Evolutionary conservation across 2,888 invertebrate genomes (phyloP), one percentile per base, ranked within the genome.

Genomic region (Ennomos quercinarius): DNA sequence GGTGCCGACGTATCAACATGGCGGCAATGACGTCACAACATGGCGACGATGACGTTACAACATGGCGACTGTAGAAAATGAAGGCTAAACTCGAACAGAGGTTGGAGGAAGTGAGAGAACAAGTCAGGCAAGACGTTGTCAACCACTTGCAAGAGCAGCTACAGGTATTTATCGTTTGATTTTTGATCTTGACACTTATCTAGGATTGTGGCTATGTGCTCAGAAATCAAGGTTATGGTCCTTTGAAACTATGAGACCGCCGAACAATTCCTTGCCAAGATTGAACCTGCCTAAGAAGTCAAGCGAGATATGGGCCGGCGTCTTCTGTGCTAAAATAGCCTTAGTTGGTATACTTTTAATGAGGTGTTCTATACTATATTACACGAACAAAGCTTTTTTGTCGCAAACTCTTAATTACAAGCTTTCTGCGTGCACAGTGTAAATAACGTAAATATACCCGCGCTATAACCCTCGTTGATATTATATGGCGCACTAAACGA

Each of bases 71-170:
- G 66, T 63, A 80, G 80, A 77, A 74, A 67, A 77, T 76, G 79
- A 80, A 82, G 70, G 76, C 65, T 59, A 73, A 75, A 47, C 65
- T 82, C 34, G 73, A 78, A 66, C 64, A 71, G 69, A 73, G 81
- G 17, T 57, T 83, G n/a, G 80, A 84, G 11, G 77, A 78, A 63
- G 78, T 77, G 6, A 71, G 80, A 13, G 79, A 94, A 50, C 84
- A 94, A 77, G 95, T 95, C 63, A 94, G 94, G 70, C 93, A 94
- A 74, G 96, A 96, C 79, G 95, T 96, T 71, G 93, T 95, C 65
- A 93, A 93, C 66, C 95, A 95, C 70, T 89, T 96, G 71, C 95
- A 95, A 84, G 94, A 94, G 58, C 95, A 96, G 80, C 94, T 96
- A 74, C 95, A 96, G 95, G 96, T 96, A 93, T 86, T 90, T 76